Evolutionary conservation across 1,140 invertebrate species (phyloP).

Genomic region (Protaetia brevitarsis): DNA sequence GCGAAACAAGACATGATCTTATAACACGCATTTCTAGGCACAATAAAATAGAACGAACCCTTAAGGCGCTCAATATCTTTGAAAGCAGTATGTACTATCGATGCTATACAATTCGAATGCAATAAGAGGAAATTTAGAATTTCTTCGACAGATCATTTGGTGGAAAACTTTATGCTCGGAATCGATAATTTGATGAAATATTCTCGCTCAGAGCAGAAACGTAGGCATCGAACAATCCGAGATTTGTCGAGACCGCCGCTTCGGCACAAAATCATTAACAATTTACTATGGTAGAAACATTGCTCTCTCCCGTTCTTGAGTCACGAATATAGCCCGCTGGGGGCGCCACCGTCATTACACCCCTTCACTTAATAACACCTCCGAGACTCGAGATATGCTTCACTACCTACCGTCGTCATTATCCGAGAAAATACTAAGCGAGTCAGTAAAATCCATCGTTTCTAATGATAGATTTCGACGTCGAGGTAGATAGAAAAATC

Average conservation of each 20-base stretch:
- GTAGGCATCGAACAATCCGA: neutral
- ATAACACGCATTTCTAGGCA: too few species aligned
- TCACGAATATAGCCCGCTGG: conserved; percentile 21
- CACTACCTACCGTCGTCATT: conserved; percentile 20
- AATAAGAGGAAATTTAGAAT: neutral
- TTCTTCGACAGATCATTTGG: neutral
- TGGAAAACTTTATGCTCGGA: neutral
- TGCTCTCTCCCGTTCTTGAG: conserved; percentile 16
- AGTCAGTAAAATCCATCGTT: conserved; percentile 6
- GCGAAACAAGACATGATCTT: too few species aligned
- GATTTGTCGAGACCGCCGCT: conserved; percentile 14
- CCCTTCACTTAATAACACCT: conserved; percentile 26
- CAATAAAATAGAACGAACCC: too few species aligned
- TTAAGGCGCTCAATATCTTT: neutral
- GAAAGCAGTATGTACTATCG: neutral
- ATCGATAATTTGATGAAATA: conserved; percentile 6
- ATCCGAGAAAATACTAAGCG: conserved; percentile 8
- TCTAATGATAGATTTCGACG: conserved; percentile 16
- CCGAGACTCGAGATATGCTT: conserved; percentile 22
- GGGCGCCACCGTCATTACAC: conserved; percentile 23
- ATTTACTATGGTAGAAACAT: conserved; percentile 7
- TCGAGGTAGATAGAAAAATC: neutral
- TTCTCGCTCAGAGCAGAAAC: conserved; percentile 5
- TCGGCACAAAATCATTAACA: conserved; percentile 16
- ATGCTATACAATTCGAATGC: neutral